Evolutionary conservation across 2,113 vertebrate genomes (phyloP), one percentile per base, ranked within the genome.

Genomic region (Neogobius melanostomus): DNA sequence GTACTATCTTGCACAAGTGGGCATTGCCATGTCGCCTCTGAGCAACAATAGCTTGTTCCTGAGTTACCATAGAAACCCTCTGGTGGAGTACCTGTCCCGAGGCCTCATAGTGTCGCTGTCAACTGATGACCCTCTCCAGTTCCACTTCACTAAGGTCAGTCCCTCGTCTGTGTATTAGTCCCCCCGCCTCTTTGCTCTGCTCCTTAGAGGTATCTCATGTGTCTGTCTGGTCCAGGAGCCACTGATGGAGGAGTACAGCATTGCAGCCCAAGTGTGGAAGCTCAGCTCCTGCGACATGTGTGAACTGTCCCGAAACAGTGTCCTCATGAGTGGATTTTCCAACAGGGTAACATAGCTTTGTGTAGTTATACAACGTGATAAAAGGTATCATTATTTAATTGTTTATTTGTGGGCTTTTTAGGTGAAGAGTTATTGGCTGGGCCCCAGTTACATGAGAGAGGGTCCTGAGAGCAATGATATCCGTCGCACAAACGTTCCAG

Each of bases 11-110:
- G 96, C 96, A 1, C 97, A 99, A 89, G 92, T 99, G 0, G 96
- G 96, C 85, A 98, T 98, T 0, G 97, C 97, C 86, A 98, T 98
- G 97, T 98, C 97, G 0, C 97, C 97, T 0, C 92, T 98, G 66
- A 99, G 97, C 87, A 98, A 99, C 92, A 99, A 99, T 90, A 98
- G 96, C 85, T 94, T 99, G 75, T 98, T 99, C 84, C 95, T 99
- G 66, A 98, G 96, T 91, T 99, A 99, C 90, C 97, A 98, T 84
- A 95, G 96, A 65, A 99, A 99, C 91, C 97, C 97, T 0, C 92
- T 99, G 4, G 95, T 94, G 0, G 97, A 98, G 92, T 98, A 98
- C 76, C 92, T 98, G 75, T 98, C 97, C 0, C 92, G 96, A 2
- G 97, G 97, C 12, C 96, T 99, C 79, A 90, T 98, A 85, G 92